Evolutionary conservation across 2,797 vertebrate species (phyloP), one percentile per base, ranked within the genome.

Genomic region (Pyrocephalus nanus): DNA sequence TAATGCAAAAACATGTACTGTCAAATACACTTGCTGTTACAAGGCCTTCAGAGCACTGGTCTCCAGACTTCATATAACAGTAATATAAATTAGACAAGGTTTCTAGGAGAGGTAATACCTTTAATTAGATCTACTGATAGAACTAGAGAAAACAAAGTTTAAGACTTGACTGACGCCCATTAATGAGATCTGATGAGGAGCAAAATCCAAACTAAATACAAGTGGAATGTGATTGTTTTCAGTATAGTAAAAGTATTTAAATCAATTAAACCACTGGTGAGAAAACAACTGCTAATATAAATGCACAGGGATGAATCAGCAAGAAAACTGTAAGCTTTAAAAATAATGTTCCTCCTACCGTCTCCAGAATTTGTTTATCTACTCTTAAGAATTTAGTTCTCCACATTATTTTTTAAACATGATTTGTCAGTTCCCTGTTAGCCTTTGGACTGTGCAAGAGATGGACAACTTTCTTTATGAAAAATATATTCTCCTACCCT

Each of bases 261-360:
- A 74, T 67, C 19, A 67, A 1, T 71, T 71, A 77, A 92, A 77
- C 32, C 48, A 60, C 47, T 57, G 34, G 15, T 65, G 62, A 80
- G 76, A 80, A 83, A 92, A 53, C 16, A 65, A 11, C 64, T 83
- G 34, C 38, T 65, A 54, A 65, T 15, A 42, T 50, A 54, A 81
- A 69, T 40, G 30, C n/a, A 53, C 22, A 55, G n/a, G 38, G 29
- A 51, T 73, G 43, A 87, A 73, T 73, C 58, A 61, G 62, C 66
- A 78, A 93, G 76, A 88, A 93, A 85, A 61, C 4, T 12, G 12
- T 55, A 34, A 77, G 65, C 42, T 94, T 86, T 65, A 57, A 80
- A 86, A 83, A 40, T 62, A 50, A 11, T 30, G 23, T 69, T 0
- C 0, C 50, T 0, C 0, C 50, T 82, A 42, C 72, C 34, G 8